Conservation (phyloP, 2,797 vertebrate genomes). For the Takifugu rubripes region DNA sequence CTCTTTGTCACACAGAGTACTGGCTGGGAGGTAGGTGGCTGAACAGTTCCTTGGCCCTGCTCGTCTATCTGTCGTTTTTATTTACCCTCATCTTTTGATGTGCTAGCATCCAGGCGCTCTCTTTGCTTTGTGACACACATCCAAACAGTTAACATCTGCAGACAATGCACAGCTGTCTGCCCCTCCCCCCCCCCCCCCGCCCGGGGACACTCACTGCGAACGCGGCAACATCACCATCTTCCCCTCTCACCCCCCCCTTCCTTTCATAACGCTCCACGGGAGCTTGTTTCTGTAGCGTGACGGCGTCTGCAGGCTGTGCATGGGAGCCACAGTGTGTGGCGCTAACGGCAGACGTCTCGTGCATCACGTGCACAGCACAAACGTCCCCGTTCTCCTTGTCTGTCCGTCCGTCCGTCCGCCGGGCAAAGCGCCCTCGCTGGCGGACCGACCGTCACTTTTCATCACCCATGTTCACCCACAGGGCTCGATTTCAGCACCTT, state of each 20-base stretch:
- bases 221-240: conserved; percentile 43
- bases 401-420: conserved; percentile 44
- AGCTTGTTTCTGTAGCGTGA: conserved; percentile 48
- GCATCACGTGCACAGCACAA: conserved; percentile 75
- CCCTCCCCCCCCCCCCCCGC: conserved; percentile 22
- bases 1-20: conserved; percentile 99
- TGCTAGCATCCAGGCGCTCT: conserved; percentile 84
- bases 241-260: conserved; percentile 37
- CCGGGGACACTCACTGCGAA: conserved; percentile 61
- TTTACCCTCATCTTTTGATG: conserved; percentile 43
- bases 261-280: conserved; percentile 53
- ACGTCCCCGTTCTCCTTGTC: conserved; percentile 41
- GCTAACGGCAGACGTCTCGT: conserved; percentile 89
- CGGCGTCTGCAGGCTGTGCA: conserved; percentile 85
- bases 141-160: conserved; percentile 91
- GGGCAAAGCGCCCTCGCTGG: conserved; percentile 69
- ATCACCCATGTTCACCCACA: conserved; percentile 82
- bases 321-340: conserved; percentile 83
- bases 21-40: conserved; percentile 99
- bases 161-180: conserved; percentile 66
- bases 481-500: conserved; percentile 93
- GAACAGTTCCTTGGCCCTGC: conserved; percentile 87
- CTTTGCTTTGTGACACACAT: conserved; percentile 75
- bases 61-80: conserved; percentile 42
- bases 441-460: conserved; percentile 47